Conservation (phyloP, 2,113 vertebrate species). For the Galeopterus variegatus region DNA sequence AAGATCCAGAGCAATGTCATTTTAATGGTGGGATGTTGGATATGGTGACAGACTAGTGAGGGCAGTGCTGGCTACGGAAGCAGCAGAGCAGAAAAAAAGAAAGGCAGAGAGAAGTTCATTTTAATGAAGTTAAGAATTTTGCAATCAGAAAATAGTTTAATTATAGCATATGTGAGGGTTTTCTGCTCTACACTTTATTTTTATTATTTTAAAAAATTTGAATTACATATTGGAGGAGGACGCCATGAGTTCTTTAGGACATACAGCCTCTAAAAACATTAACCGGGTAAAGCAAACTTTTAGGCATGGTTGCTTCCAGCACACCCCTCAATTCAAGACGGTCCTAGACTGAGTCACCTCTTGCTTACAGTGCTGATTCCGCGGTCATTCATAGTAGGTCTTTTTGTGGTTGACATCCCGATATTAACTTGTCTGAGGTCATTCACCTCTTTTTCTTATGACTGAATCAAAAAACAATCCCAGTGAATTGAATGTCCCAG, state of each 20-base stretch:
- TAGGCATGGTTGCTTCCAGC: neutral
- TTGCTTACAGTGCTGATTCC: neutral
- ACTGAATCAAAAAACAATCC: neutral
- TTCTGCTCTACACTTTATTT: neutral
- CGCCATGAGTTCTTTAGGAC: neutral
- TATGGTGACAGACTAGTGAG: neutral
- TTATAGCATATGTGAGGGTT: neutral
- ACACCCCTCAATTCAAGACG: too few species aligned
- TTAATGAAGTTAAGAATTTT: conserved; percentile 12
- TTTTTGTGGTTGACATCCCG: conserved; percentile 24
- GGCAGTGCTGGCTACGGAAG: neutral
- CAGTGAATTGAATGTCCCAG: neutral
- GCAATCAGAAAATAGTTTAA: neutral
- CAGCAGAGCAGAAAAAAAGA: neutral
- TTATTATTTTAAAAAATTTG: neutral
- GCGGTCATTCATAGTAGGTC: neutral
- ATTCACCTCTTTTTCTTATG: conserved; percentile 41
- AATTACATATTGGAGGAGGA: neutral
- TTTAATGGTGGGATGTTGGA: neutral
- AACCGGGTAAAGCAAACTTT: neutral
- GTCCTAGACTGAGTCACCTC: neutral
- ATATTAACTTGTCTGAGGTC: conserved; percentile 9
- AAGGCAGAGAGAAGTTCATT: neutral
- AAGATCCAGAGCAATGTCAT: neutral
- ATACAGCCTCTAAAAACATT: neutral